Evolutionary conservation across 2,113 vertebrate genomes (phyloP).

Genomic region (Mastomys coucha): DNA sequence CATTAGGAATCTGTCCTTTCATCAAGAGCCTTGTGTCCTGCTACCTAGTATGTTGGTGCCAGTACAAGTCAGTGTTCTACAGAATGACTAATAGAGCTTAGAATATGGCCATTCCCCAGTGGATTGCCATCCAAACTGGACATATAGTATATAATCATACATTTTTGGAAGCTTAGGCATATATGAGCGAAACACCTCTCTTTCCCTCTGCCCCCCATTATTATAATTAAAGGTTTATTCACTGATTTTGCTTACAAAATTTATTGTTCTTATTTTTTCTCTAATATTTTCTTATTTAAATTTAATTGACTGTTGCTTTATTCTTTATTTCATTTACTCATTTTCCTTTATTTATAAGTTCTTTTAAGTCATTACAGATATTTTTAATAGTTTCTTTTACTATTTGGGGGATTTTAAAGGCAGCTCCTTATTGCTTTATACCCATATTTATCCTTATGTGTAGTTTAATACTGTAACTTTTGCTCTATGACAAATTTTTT

Average conservation of each 20-base stretch:
- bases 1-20: neutral
- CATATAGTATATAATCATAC: neutral
- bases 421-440: neutral
- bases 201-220: neutral
- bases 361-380: neutral
- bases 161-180: neutral
- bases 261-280: neutral
- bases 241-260: neutral
- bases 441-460: neutral
- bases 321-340: neutral
- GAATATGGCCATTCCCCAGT: neutral
- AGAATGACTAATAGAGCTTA: neutral
- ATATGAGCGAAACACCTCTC: rapidly evolving
- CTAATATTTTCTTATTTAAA: neutral
- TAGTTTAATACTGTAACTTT: neutral
- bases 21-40: neutral
- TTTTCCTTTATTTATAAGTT: neutral
- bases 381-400: neutral
- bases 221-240: neutral
- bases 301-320: neutral
- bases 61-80: neutral
- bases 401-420: neutral
- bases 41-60: neutral
- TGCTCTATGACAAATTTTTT: neutral
- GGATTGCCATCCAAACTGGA: neutral